Evolutionary conservation across 2,888 invertebrate species (phyloP).

Genomic region (Fragum whitleyi): DNA sequence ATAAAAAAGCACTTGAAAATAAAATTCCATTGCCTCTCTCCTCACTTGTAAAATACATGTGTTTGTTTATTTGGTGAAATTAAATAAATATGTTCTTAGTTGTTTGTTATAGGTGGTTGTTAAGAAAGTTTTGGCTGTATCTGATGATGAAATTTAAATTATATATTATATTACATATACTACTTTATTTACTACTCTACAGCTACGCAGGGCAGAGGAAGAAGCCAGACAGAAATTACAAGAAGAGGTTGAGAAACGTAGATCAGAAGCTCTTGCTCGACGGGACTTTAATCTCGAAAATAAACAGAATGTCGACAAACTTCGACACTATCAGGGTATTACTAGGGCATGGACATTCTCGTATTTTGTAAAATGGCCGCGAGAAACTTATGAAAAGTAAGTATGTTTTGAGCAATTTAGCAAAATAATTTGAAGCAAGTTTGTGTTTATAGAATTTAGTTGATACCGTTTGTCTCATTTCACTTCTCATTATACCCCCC

Average conservation of each 20-base stretch:
- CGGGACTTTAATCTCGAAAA: constrained; percentile 80
- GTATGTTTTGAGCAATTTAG: background rate
- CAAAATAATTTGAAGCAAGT: too few species aligned
- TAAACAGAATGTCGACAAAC: constrained; percentile 71
- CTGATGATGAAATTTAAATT: too few species aligned
- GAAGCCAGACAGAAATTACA: constrained; percentile 74
- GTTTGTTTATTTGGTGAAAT: too few species aligned
- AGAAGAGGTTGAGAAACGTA: constrained; percentile 72
- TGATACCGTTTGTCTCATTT: background rate
- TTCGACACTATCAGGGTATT: constrained; percentile 78
- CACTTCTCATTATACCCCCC: constrained; percentile 1
- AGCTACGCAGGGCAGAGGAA: constrained; percentile 72
- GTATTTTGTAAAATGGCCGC: constrained; percentile 81
- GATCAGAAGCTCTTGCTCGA: constrained; percentile 69
- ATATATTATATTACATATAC: too few species aligned
- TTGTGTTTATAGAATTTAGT: background rate
- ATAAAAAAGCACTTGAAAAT: too few species aligned
- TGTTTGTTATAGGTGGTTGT: too few species aligned
- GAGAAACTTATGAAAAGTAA: constrained; percentile 80
- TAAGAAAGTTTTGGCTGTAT: too few species aligned
- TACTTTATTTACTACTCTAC: too few species aligned
- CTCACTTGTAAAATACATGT: too few species aligned
- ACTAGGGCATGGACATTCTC: constrained; percentile 82
- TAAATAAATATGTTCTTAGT: too few species aligned
- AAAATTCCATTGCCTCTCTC: too few species aligned